Conservation (phyloP, 2,113 vertebrate genomes). For the Mustelus asterias region DNA sequence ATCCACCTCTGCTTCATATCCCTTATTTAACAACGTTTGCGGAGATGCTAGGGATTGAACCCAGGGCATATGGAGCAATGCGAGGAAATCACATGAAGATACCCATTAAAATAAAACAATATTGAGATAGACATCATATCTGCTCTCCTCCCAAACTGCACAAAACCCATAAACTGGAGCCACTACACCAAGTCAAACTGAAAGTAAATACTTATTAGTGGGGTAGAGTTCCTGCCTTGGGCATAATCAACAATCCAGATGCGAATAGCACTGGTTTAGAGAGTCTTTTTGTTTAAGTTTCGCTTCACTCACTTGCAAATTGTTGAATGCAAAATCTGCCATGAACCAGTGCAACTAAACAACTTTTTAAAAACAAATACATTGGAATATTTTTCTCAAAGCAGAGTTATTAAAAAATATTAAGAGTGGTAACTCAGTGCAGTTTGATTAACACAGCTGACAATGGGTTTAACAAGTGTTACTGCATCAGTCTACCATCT, state of each 20-base stretch:
- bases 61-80: background rate
- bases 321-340: too few species aligned
- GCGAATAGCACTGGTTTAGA: background rate
- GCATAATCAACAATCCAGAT: background rate
- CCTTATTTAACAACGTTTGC: background rate
- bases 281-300: background rate
- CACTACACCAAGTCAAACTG: background rate
- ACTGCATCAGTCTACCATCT: background rate
- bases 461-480: background rate
- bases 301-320: too few species aligned
- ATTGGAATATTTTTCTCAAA: too few species aligned
- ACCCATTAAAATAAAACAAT: background rate
- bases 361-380: too few species aligned
- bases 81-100: background rate
- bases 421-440: background rate
- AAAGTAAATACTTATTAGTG: background rate
- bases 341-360: too few species aligned
- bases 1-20: background rate
- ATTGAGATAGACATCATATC: background rate
- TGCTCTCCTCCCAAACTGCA: background rate
- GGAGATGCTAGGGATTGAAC: background rate
- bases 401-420: background rate
- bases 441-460: background rate
- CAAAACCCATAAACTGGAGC: background rate
- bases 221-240: background rate